Conservation (phyloP, 1,140 invertebrate species). For the Lethrus apterus region DNA sequence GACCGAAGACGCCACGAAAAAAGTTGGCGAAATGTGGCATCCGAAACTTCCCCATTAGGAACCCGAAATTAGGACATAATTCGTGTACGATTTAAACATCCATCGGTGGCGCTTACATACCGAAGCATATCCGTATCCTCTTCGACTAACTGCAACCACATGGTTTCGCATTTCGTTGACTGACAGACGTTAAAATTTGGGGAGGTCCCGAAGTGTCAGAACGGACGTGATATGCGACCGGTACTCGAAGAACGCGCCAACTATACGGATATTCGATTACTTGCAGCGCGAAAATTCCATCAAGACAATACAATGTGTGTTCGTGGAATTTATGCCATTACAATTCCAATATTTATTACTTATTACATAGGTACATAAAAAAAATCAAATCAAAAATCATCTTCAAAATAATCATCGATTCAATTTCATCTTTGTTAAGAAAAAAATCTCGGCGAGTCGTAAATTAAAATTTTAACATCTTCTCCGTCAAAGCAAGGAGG, state of each 20-base stretch:
- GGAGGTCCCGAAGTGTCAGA: slow-evolving; percentile 12
- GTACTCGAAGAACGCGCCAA: no score
- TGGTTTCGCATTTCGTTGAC: not conserved
- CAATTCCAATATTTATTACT: not conserved
- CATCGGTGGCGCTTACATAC: not conserved
- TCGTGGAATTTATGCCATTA: not conserved
- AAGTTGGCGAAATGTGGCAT: no score
- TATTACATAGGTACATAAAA: not conserved
- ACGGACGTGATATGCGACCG: no score
- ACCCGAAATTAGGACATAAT: slow-evolving; percentile 2
- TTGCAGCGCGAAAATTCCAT: not conserved
- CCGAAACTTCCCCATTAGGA: no score
- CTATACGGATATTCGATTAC: no score
- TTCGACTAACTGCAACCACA: not conserved
- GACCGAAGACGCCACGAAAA: no score
- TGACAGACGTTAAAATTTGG: slow-evolving; percentile 1
- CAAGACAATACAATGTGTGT: not conserved
- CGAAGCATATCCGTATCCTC: slow-evolving; percentile 10
- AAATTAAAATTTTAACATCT: no score
- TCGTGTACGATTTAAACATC: not conserved
- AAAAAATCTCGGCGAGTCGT: no score
- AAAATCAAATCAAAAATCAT: not conserved
- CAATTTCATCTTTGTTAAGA: no score
- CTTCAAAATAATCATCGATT: no score
- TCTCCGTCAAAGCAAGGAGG: no score